A percentile compares a stretch with the other conserved stretches of the same genome.
Conservation (phyloP, 1,140 invertebrate genomes). For the Tenebrio molitor region DNA sequence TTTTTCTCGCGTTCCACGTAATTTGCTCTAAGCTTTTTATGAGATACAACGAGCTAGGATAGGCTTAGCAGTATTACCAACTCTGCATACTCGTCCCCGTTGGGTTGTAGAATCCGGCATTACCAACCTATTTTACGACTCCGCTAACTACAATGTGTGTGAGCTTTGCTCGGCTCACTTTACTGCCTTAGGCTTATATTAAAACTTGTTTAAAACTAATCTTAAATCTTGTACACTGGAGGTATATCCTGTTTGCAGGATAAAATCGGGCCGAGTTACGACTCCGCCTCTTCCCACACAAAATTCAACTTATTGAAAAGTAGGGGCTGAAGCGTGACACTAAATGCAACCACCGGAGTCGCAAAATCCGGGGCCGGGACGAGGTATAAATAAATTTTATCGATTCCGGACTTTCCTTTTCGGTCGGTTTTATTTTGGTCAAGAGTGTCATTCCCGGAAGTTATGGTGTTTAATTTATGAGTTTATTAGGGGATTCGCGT, state of each 20-base stretch:
- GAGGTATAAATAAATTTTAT: too few relatives aligned
- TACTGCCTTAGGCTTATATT: conserved; percentile 45
- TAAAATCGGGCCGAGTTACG: not conserved
- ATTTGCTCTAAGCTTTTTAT: conserved; percentile 48
- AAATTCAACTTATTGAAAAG: too few relatives aligned
- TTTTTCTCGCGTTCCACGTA: conserved; percentile 18
- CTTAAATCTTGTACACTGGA: conserved; percentile 26
- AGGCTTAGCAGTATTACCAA: conserved; percentile 47
- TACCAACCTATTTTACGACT: conserved; percentile 46
- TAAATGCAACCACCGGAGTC: too few relatives aligned
- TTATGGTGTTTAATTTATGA: conserved; percentile 24
- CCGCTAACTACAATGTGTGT: conserved; percentile 46
- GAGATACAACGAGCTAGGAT: conserved; percentile 40
- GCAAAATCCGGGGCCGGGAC: too few relatives aligned
- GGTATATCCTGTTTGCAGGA: not conserved
- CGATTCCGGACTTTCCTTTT: too few relatives aligned
- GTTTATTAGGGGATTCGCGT: conserved; percentile 30
- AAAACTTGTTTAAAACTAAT: conserved; percentile 42
- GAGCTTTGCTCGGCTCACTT: conserved; percentile 39
- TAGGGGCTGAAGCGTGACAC: too few relatives aligned
- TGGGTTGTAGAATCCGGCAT: conserved; percentile 46
- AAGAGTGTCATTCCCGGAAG: not conserved
- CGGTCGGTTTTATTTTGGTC: not conserved
- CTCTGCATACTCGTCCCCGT: conserved; percentile 45
- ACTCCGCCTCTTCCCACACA: too few relatives aligned